Evolutionary conservation across 2,888 invertebrate species (phyloP).

Genomic region (Dryocosmus kuriphilus): DNA sequence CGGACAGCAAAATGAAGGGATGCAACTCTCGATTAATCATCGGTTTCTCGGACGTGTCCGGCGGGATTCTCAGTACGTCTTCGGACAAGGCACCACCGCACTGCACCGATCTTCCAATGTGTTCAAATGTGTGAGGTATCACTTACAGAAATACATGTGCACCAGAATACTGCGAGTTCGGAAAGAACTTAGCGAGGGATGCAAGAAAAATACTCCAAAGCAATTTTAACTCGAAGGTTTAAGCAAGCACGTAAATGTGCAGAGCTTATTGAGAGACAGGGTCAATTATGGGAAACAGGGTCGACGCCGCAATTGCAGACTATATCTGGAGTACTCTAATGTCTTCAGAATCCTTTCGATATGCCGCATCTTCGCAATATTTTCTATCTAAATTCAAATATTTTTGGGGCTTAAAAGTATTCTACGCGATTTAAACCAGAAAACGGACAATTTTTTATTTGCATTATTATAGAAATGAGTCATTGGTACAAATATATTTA

Average conservation of each 20-base stretch:
- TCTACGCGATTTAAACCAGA: no score
- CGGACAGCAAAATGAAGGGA: constrained; percentile 67
- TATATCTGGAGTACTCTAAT: constrained; percentile 25
- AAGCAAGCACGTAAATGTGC: constrained; percentile 29
- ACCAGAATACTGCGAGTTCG: constrained; percentile 17
- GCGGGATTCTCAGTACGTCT: constrained; percentile 38
- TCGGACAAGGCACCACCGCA: constrained; percentile 5
- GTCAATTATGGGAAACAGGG: constrained; percentile 33
- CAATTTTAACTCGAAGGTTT: constrained; percentile 31
- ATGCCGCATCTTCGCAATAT: not conserved
- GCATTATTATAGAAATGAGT: no score
- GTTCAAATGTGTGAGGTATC: constrained; percentile 21
- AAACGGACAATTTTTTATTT: no score
- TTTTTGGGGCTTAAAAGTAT: no score
- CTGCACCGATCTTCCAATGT: constrained; percentile 11
- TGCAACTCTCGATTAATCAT: constrained; percentile 59
- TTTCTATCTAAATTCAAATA: not conserved
- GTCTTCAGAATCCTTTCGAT: not conserved
- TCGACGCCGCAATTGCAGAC: constrained; percentile 13
- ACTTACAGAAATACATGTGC: not conserved
- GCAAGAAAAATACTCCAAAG: constrained; percentile 23
- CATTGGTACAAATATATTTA: no score
- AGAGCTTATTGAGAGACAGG: constrained; percentile 32
- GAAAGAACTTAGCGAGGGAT: constrained; percentile 24
- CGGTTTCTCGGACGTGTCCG: constrained; percentile 57